A percentile compares a stretch with the other conserved stretches of the same genome.
These are phyloP conservation scores for Scopus umbretta DNA, from an alignment of 2,113 vertebrate species.

Conservation along the genomic window DNA sequence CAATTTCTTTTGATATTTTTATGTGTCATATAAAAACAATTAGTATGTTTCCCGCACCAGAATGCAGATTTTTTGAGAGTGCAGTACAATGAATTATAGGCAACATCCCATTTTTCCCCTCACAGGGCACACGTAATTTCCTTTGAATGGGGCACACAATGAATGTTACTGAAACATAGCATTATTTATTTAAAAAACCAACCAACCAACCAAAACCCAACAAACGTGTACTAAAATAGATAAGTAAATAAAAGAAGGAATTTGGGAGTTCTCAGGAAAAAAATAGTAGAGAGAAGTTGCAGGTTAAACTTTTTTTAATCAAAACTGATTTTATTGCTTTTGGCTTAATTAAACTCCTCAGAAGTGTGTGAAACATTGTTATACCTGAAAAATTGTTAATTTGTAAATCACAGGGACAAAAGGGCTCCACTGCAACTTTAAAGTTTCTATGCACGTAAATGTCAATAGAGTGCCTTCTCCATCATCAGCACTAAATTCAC, in stretches of 20 bases:
- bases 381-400: slow-evolving; percentile 72
- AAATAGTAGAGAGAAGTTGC: neutral
- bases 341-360: slow-evolving; percentile 74
- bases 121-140: neutral
- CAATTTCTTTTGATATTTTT: neutral
- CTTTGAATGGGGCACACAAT: neutral
- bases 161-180: neutral
- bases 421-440: slow-evolving; percentile 75
- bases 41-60: neutral
- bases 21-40: neutral
- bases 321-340: slow-evolving; percentile 66
- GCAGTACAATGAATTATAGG: neutral
- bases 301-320: slow-evolving; percentile 39
- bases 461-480: slow-evolving; percentile 91
- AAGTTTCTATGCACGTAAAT: slow-evolving; percentile 85
- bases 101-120: neutral
- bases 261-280: neutral
- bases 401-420: slow-evolving; percentile 84
- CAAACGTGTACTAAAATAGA: neutral
- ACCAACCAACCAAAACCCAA: neutral
- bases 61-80: slow-evolving; percentile 29
- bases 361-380: slow-evolving; percentile 73
- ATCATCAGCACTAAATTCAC: slow-evolving; percentile 99
- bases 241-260: slow-evolving; percentile 8
- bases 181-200: neutral